Conservation (phyloP, 2,888 invertebrate species). For the Trilocha varians region DNA sequence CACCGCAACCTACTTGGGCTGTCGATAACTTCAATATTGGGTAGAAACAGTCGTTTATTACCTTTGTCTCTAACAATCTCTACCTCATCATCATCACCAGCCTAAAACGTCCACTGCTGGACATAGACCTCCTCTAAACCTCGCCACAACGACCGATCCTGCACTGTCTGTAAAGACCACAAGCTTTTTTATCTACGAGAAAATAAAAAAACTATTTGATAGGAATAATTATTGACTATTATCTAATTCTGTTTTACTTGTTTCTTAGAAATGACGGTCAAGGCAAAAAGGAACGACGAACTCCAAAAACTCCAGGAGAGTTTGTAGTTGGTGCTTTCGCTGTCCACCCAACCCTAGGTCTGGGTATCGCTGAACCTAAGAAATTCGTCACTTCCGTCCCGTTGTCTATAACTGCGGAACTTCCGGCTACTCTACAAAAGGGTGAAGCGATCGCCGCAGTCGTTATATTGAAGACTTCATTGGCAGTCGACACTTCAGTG, state of each 20-base stretch:
- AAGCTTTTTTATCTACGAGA: too few species aligned
- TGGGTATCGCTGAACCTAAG: slow-evolving; percentile 49
- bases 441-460: slow-evolving; percentile 94
- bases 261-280: slow-evolving; percentile 48
- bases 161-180: too few species aligned
- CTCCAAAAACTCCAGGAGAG: slow-evolving; percentile 43
- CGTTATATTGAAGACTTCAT: slow-evolving; percentile 90
- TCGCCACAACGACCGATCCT: too few species aligned
- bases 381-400: slow-evolving; percentile 56
- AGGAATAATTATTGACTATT: slow-evolving; percentile 17
- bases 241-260: background rate
- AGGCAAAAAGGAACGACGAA: slow-evolving; percentile 51
- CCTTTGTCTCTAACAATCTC: too few species aligned
- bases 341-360: slow-evolving; percentile 55
- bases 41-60: too few species aligned
- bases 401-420: slow-evolving; percentile 89
- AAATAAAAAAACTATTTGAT: too few species aligned
- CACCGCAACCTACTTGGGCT: slow-evolving; percentile 86
- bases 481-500: slow-evolving; percentile 82
- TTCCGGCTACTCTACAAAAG: slow-evolving; percentile 90
- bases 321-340: slow-evolving; percentile 61
- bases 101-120: too few species aligned
- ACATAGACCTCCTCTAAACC: too few species aligned
- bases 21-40: slow-evolving; percentile 87
- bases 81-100: too few species aligned